Percentiles rank a stretch among this genome's conserved stretches.
Evolutionary conservation across 2,888 invertebrate species (phyloP).

Genomic region (Rhagophthalmus giganteus): DNA sequence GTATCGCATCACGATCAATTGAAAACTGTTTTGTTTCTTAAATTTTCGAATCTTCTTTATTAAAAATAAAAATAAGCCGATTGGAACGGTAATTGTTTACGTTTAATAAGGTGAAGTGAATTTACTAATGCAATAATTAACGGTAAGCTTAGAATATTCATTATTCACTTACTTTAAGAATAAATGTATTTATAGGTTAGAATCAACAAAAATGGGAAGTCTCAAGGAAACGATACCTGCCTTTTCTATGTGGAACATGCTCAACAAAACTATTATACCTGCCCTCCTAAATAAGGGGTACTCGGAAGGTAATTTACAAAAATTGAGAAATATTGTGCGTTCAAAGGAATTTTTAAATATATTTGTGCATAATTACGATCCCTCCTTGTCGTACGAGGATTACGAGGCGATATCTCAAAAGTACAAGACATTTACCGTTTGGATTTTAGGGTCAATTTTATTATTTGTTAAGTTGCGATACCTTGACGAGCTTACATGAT

Average conservation of each 20-base stretch:
- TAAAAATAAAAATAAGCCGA: too few relatives aligned
- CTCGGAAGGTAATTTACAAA: constrained; percentile 60
- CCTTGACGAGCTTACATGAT: constrained; percentile 58
- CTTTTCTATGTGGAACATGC: constrained; percentile 63
- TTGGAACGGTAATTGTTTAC: too few relatives aligned
- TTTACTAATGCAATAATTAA: too few relatives aligned
- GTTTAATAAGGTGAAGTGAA: too few relatives aligned
- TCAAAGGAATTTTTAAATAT: constrained; percentile 62
- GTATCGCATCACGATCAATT: too few relatives aligned
- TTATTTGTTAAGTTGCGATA: constrained; percentile 62
- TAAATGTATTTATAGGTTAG: constrained; percentile 2
- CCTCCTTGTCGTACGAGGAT: constrained; percentile 55
- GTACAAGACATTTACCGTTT: constrained; percentile 63
- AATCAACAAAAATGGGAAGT: constrained; percentile 18
- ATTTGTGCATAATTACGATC: constrained; percentile 58
- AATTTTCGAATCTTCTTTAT: too few relatives aligned
- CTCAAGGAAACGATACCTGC: constrained; percentile 42
- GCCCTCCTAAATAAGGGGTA: constrained; percentile 62
- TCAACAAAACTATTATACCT: constrained; percentile 62
- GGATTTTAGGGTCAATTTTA: constrained; percentile 71
- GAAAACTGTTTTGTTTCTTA: too few relatives aligned
- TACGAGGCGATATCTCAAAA: constrained; percentile 52
- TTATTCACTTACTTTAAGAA: background rate
- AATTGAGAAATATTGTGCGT: constrained; percentile 63
- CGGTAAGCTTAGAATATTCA: too few relatives aligned